A percentile compares a stretch with the other conserved stretches of the same genome.
Evolutionary conservation across 2,113 vertebrate species (phyloP).

Genomic region (Caloenas nicobarica): DNA sequence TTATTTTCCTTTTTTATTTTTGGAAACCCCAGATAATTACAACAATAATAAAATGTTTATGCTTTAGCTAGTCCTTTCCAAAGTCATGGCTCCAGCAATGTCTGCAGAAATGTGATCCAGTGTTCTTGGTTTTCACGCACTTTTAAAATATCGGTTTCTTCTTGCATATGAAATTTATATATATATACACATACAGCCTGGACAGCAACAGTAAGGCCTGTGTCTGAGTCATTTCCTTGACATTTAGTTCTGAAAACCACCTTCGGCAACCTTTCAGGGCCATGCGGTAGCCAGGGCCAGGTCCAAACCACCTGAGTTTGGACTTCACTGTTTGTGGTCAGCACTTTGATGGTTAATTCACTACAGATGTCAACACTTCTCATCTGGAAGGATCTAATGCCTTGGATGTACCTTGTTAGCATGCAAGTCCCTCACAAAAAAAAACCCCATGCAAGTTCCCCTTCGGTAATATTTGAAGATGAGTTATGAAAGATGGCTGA

Average conservation of each 20-base stretch:
- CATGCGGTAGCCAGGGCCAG: not conserved
- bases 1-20: not conserved
- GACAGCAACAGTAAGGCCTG: not conserved
- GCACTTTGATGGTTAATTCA: conserved; percentile 17
- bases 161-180: not conserved
- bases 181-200: not conserved
- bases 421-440: not conserved
- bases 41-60: not conserved
- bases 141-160: not conserved
- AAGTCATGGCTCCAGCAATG: not conserved
- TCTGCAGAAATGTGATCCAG: not conserved
- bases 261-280: not conserved
- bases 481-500: not conserved
- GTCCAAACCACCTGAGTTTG: conserved; percentile 50
- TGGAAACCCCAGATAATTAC: not conserved
- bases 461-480: not conserved
- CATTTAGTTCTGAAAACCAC: not conserved
- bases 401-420: not conserved
- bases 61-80: not conserved
- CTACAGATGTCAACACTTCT: not conserved
- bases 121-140: not conserved
- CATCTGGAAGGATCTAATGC: not conserved
- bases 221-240: not conserved
- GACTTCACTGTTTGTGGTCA: conserved; percentile 1
- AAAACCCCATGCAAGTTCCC: not conserved